Evolutionary conservation across 2,113 vertebrate genomes (phyloP).

Genomic region (Oryzias woworae): DNA sequence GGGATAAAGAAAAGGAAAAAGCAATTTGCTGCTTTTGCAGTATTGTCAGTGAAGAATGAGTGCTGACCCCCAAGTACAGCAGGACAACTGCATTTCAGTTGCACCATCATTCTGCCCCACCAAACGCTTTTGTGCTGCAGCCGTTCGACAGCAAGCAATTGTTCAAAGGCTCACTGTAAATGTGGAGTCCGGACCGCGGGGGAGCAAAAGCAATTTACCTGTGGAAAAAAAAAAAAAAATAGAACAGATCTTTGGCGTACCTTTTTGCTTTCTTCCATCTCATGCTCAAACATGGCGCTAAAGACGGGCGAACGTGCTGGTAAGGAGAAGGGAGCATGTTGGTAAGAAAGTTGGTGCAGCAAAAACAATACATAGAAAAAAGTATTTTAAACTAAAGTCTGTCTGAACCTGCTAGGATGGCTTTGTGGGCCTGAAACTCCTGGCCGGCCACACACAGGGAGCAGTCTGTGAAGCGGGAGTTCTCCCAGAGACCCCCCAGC

Average conservation of each 20-base stretch:
- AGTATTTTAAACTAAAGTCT: neutral
- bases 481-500: slow-evolving; percentile 95
- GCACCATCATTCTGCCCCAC: slow-evolving; percentile 49
- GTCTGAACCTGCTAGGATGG: slow-evolving; percentile 92
- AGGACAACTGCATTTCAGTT: slow-evolving; percentile 60
- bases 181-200: neutral
- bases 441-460: slow-evolving; percentile 95
- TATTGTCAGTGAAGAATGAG: slow-evolving; percentile 65
- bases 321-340: slow-evolving; percentile 10
- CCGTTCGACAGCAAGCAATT: slow-evolving; percentile 42
- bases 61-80: slow-evolving; percentile 39
- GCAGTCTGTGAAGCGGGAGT: slow-evolving; percentile 96
- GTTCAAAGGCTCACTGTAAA: slow-evolving; percentile 38
- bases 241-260: slow-evolving; percentile 67
- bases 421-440: slow-evolving; percentile 98
- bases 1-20: slow-evolving; percentile 29
- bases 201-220: slow-evolving; percentile 31
- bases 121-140: slow-evolving; percentile 38
- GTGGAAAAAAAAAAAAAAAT: neutral
- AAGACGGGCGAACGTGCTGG: slow-evolving; percentile 95
- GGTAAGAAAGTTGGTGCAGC: too few species aligned
- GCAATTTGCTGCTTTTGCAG: slow-evolving; percentile 47
- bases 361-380: neutral
- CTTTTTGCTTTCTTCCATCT: slow-evolving; percentile 99
- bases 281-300: slow-evolving; percentile 99